These are phyloP conservation scores for Cheiracanthium punctorium DNA, from an alignment of 2,888 invertebrate genomes.

Conservation along the genomic window DNA sequence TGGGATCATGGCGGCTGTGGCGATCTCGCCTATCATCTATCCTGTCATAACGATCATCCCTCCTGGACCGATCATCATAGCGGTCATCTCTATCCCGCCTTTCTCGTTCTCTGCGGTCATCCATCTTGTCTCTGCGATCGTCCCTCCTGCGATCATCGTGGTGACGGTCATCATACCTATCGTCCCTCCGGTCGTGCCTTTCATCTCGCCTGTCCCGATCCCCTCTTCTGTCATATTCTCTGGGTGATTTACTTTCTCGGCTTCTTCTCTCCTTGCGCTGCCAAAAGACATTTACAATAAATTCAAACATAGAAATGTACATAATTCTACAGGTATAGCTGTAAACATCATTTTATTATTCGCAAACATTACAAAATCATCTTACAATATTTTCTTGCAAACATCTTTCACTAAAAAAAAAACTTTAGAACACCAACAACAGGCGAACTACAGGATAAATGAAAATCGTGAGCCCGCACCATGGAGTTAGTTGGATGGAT, in stretches of 20 bases:
- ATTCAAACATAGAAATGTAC: background rate
- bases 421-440: no score
- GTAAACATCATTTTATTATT: no score
- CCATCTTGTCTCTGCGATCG: constrained; percentile 18
- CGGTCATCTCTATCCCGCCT: constrained; percentile 15
- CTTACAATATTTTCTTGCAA: no score
- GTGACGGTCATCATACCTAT: constrained; percentile 19
- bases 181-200: constrained; percentile 13
- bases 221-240: constrained; percentile 44
- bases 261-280: constrained; percentile 40
- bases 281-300: background rate
- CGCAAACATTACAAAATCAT: no score
- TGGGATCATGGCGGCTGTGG: constrained; percentile 26
- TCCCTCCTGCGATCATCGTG: constrained; percentile 1
- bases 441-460: no score
- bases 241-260: constrained; percentile 45
- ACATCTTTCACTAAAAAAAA: no score
- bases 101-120: constrained; percentile 2
- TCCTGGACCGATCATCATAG: background rate
- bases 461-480: no score
- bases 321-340: background rate
- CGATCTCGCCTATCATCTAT: constrained; percentile 51
- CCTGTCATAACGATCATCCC: constrained; percentile 8
- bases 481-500: no score
- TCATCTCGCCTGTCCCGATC: constrained; percentile 36